Evolutionary conservation across 1,140 invertebrate genomes (phyloP).

Genomic region (Micrasema minimum): DNA sequence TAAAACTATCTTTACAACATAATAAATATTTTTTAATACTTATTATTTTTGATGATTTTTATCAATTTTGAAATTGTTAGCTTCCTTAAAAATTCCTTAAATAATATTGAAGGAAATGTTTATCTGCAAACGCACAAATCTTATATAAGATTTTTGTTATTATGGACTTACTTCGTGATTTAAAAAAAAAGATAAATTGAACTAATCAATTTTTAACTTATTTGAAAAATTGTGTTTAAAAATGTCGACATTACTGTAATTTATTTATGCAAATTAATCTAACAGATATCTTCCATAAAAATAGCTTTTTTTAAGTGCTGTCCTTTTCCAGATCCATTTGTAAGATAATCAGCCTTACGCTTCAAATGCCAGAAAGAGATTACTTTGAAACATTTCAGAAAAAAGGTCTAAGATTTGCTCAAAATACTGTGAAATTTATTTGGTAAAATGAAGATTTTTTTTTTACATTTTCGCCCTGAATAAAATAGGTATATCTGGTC

Average conservation of each 20-base stretch:
- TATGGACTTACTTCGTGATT: neutral
- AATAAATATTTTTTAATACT: neutral
- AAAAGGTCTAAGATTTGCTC: neutral
- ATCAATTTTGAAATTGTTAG: too few species aligned
- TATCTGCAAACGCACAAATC: conserved; percentile 8
- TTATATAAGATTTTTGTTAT: neutral
- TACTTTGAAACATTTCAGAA: neutral
- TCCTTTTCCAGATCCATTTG: neutral
- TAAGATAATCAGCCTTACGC: neutral
- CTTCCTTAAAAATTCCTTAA: too few species aligned
- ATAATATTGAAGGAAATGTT: too few species aligned
- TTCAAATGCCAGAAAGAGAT: neutral
- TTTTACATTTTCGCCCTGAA: neutral
- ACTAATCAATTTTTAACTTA: neutral
- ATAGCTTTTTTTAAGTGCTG: neutral
- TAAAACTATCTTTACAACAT: neutral
- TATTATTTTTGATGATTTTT: neutral
- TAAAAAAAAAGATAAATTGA: neutral
- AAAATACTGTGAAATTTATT: neutral
- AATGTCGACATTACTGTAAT: neutral
- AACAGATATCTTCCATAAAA: neutral
- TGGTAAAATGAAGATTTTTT: neutral
- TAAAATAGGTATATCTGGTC: too few species aligned
- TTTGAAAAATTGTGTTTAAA: neutral
- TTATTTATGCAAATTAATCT: neutral